Conservation (phyloP, 2,888 invertebrate genomes). For the Diarsia rubi region DNA sequence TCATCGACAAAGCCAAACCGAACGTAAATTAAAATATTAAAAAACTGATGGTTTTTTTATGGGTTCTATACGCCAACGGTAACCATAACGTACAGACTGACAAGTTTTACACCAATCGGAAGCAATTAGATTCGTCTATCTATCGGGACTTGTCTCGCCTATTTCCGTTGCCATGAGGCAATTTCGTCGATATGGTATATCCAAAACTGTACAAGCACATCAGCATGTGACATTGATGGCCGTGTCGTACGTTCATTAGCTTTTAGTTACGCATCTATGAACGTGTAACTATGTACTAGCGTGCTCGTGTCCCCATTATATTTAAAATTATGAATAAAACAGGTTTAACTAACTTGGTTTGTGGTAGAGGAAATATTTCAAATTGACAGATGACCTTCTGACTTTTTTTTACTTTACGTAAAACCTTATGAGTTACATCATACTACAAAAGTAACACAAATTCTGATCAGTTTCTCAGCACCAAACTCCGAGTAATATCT, state of each 20-base stretch:
- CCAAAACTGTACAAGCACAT: constrained; percentile 23
- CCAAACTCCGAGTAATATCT: constrained; percentile 21
- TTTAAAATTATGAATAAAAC: constrained; percentile 49
- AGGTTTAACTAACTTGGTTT: constrained; percentile 49
- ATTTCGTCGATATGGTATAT: constrained; percentile 19
- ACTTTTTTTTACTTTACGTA: constrained; percentile 37
- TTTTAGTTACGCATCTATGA: constrained; percentile 56
- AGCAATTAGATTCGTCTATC: constrained; percentile 43
- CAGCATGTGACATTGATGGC: constrained; percentile 41
- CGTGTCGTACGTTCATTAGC: constrained; percentile 38
- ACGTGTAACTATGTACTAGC: constrained; percentile 25
- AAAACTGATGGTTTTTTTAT: background rate
- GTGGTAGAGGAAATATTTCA: constrained; percentile 49
- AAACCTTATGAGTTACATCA: constrained; percentile 44
- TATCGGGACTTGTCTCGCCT: constrained; percentile 29
- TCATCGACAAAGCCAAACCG: background rate
- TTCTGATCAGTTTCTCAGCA: constrained; percentile 8
- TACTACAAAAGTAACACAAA: constrained; percentile 41
- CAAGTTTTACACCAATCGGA: constrained; percentile 28
- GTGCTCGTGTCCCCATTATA: constrained; percentile 29
- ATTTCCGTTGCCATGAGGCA: constrained; percentile 37
- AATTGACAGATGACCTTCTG: constrained; percentile 59
- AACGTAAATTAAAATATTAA: background rate
- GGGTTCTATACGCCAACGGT: background rate
- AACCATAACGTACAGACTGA: background rate